A percentile compares a stretch with the other conserved stretches of the same genome.
phyloP scores from a whole-genome alignment of 2,797 vertebrate genomes.

The Podarcis siculus region DNA sequence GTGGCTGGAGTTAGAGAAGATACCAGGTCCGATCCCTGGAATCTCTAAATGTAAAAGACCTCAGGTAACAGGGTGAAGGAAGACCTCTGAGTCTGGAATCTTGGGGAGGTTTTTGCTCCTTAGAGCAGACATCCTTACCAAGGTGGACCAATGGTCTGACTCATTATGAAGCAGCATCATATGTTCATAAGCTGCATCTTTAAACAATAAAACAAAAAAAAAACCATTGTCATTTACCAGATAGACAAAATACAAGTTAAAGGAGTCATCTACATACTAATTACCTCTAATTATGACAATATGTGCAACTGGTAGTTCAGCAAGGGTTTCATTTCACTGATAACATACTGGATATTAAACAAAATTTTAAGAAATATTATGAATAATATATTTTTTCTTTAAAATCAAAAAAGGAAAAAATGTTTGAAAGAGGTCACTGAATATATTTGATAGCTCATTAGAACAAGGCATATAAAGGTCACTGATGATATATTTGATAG shows the following conservation, averaged over 20 bases:
- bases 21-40: not conserved
- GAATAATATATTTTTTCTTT: constrained; percentile 57
- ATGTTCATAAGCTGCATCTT: constrained; percentile 60
- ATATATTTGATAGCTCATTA: constrained; percentile 77
- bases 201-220: constrained; percentile 13
- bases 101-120: not conserved
- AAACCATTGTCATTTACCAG: constrained; percentile 69
- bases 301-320: constrained; percentile 80
- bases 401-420: constrained; percentile 38
- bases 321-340: constrained; percentile 77
- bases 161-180: not conserved
- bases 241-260: constrained; percentile 64
- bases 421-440: constrained; percentile 76
- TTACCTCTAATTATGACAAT: constrained; percentile 80
- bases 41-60: not conserved
- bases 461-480: constrained; percentile 63
- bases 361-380: constrained; percentile 58
- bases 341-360: constrained; percentile 75
- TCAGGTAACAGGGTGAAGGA: not conserved
- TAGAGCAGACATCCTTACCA: not conserved
- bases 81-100: not conserved
- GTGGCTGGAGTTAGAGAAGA: not conserved
- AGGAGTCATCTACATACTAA: constrained; percentile 79
- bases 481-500: constrained; percentile 70
- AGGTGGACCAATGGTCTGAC: not conserved